Evolutionary conservation across 2,797 vertebrate species (phyloP), one percentile per base, ranked within the genome.

Genomic region (Mus spretus): DNA sequence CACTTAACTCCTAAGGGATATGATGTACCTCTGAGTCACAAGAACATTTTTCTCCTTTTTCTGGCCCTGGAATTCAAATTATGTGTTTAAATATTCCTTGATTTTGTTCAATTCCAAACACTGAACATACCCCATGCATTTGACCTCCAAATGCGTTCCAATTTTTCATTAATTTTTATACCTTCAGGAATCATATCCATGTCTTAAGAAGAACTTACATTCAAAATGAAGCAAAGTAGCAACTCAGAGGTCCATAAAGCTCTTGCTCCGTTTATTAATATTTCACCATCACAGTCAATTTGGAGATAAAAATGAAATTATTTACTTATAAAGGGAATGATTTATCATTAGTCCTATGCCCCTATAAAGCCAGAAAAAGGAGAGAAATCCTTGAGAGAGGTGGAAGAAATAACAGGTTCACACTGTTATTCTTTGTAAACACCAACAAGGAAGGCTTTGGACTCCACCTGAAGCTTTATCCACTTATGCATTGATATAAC

Each of bases 121-220:
- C 75, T 74, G 2, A 12, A 12, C 31, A 50, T 50, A 90, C 77
- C 89, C 81, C 93, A 28, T 34, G 55, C 85, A 70, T 17, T 95
- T 40, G 80, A 0, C 65, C 78, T 91, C 67, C 47, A 88, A 89
- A 89, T 31, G 88, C 0, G 0, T 31, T 37, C 91, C 3, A 61
- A 83, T 6, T n/a, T 95, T 91, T 96, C 84, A 97, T 97, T 95
- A 97, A 93, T 78, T 97, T 96, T 93, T 94, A 96, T 59, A 90
- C 75, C 67, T 86, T 96, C 12, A 87, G 40, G 59, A 89, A 87
- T 59, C 44, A 93, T 26, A 63, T 6, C 83, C 59, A 20, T 94
- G 24, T 93, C 91, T 91, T 94, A 95, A 90, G 90, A 90, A 86
- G 55, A 87, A 28, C 19, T 75, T 40, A 74, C 31, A 61, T 55